Conservation (phyloP, 2,797 vertebrate genomes). For the Pelochelys cantorii region DNA sequence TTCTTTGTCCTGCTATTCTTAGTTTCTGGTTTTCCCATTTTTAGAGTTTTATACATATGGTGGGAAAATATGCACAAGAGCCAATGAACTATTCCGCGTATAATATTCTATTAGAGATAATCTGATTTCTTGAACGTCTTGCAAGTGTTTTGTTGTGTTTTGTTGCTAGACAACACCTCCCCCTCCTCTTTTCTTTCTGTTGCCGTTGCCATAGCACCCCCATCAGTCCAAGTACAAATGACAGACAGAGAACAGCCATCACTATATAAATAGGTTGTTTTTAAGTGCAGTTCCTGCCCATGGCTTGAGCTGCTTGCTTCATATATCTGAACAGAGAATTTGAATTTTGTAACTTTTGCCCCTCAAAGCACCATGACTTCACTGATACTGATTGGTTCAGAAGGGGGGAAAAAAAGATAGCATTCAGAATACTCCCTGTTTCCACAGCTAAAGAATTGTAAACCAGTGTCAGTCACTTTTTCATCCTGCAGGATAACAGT, state of each 20-base stretch:
- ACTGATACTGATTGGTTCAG: not conserved
- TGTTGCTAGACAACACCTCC: not conserved
- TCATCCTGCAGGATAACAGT: not conserved
- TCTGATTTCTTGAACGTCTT: not conserved
- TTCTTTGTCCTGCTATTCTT: not conserved
- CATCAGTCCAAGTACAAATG: not conserved
- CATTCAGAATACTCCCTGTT: accelerated
- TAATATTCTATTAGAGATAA: not conserved
- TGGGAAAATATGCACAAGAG: not conserved
- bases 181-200: not conserved
- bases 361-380: not conserved
- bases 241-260: not conserved
- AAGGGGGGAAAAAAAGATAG: not conserved
- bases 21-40: not conserved
- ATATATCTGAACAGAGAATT: not conserved
- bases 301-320: not conserved
- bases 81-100: not conserved
- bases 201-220: conserved; percentile 44
- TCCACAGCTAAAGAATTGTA: not conserved
- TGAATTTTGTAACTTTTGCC: not conserved
- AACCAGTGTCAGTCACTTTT: not conserved
- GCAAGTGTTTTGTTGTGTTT: not conserved
- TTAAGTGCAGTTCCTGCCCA: not conserved
- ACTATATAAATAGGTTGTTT: conserved; percentile 36
- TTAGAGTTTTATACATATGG: not conserved